Percentiles rank a stretch among this genome's conserved stretches.
These are phyloP conservation scores for Sialis lutaria DNA, from an alignment of 2,888 invertebrate genomes.

Conservation along the genomic window DNA sequence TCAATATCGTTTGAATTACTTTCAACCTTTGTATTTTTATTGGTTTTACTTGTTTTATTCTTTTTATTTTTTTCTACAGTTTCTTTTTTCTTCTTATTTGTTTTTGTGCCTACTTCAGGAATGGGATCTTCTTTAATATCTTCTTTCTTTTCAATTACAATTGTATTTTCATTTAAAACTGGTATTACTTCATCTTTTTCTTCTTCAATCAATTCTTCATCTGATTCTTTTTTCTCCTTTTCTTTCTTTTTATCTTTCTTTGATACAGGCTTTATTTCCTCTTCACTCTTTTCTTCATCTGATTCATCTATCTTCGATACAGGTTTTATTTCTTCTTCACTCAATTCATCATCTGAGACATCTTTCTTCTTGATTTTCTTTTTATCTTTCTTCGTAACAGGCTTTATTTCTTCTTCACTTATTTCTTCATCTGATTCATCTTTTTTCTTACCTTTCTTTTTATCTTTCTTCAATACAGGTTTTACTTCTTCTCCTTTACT, in stretches of 20 bases:
- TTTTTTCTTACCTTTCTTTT: conserved; percentile 6
- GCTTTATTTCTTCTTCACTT: conserved; percentile 6
- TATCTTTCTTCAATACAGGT: conserved; percentile 5
- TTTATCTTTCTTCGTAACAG: conserved; percentile 4
- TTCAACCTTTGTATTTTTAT: conserved; percentile 6
- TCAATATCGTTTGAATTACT: conserved; percentile 5
- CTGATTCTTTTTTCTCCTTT: conserved; percentile 8
- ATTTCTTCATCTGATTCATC: conserved; percentile 2
- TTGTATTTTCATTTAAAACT: conserved; percentile 1
- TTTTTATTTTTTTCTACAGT: conserved; percentile 7
- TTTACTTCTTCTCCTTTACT: conserved; percentile 6
- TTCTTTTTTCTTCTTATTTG: conserved; percentile 5
- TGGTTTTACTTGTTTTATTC: conserved; percentile 1
- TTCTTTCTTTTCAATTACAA: conserved; percentile 2
- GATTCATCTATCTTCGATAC: conserved; percentile 10
- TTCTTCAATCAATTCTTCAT: conserved; percentile 8
- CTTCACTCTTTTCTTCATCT: conserved; percentile 9
- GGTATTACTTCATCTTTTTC: conserved; percentile 7
- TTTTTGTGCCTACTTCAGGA: neutral
- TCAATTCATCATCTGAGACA: conserved; percentile 16
- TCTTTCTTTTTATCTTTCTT: conserved; percentile 11
- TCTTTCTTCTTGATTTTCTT: conserved; percentile 7
- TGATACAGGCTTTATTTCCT: conserved; percentile 10
- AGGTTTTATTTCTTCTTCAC: conserved; percentile 6
- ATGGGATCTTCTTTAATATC: conserved; percentile 6